A percentile compares a stretch with the other conserved stretches of the same genome.
Evolutionary conservation across 1,140 invertebrate species (phyloP).

Genomic region (Eulimnadia texana): DNA sequence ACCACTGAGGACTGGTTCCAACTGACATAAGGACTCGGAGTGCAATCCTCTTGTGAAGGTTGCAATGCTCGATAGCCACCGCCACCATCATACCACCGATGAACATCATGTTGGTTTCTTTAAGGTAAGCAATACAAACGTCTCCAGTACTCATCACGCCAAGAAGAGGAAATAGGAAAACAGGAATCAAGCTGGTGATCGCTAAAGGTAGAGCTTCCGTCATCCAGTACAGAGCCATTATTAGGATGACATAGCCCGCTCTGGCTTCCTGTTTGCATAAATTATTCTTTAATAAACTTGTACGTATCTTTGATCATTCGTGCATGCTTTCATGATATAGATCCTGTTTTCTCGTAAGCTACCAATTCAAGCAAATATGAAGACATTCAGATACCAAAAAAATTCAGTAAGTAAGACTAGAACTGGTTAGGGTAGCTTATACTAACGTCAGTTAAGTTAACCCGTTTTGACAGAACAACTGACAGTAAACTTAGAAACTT

Average conservation of each 20-base stretch:
- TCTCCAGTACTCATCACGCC: conserved; percentile 38
- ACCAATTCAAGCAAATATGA: too few relatives aligned
- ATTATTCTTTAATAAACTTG: not conserved
- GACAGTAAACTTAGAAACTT: too few relatives aligned
- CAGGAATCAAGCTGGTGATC: conserved; percentile 64
- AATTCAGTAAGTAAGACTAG: too few relatives aligned
- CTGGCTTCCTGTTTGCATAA: conserved; percentile 24
- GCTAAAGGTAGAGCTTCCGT: conserved; percentile 63
- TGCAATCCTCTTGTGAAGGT: conserved; percentile 69
- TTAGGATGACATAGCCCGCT: conserved; percentile 58
- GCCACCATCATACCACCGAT: conserved; percentile 56
- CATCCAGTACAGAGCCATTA: conserved; percentile 77
- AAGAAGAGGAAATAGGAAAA: conserved; percentile 63
- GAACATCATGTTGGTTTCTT: conserved; percentile 32
- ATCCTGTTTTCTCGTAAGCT: too few relatives aligned
- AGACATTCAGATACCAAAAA: too few relatives aligned
- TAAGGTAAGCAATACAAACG: conserved; percentile 52
- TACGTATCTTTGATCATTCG: too few relatives aligned
- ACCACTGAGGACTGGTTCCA: conserved; percentile 41
- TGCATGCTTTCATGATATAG: too few relatives aligned
- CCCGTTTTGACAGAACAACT: too few relatives aligned
- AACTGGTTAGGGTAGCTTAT: too few relatives aligned
- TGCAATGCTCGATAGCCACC: conserved; percentile 66
- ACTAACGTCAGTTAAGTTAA: too few relatives aligned
- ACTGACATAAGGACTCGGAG: conserved; percentile 58